Conservation (phyloP, 2,888 invertebrate genomes). For the Antheraea yamamai region DNA sequence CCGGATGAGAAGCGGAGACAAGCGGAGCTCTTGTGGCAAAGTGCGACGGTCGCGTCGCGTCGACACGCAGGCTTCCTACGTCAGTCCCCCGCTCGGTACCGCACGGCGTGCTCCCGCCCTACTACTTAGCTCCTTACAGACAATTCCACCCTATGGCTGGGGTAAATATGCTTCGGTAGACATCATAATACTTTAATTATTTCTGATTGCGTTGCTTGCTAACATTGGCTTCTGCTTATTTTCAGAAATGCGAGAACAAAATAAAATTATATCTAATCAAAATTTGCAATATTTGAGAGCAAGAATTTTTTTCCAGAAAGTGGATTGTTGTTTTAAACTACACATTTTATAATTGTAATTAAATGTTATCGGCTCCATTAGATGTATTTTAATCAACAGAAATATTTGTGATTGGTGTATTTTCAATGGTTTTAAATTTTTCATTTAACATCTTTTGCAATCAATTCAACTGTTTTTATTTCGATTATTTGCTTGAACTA, state of each 20-base stretch:
- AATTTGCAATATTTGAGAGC: neutral
- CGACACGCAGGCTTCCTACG: constrained; percentile 14
- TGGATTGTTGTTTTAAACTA: too few species aligned
- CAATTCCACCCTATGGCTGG: constrained; percentile 59
- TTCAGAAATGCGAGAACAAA: neutral
- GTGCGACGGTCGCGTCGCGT: constrained; percentile 11
- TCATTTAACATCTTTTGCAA: too few species aligned
- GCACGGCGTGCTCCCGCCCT: constrained; percentile 44
- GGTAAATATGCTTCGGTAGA: constrained; percentile 41
- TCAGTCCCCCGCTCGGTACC: constrained; percentile 2
- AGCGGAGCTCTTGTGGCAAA: constrained; percentile 18
- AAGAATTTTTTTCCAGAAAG: too few species aligned
- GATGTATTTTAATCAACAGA: too few species aligned
- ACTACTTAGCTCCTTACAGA: constrained; percentile 55
- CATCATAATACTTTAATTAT: constrained; percentile 7
- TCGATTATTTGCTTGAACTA: too few species aligned
- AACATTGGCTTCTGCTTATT: neutral
- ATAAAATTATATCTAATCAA: neutral
- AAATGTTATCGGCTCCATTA: too few species aligned
- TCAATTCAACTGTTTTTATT: too few species aligned
- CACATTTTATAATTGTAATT: too few species aligned
- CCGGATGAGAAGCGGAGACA: constrained; percentile 15
- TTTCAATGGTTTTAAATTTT: too few species aligned
- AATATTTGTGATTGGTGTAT: too few species aligned
- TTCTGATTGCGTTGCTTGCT: neutral